Evolutionary conservation across 2,888 invertebrate species (phyloP).

Genomic region (Cistogaster globosa): DNA sequence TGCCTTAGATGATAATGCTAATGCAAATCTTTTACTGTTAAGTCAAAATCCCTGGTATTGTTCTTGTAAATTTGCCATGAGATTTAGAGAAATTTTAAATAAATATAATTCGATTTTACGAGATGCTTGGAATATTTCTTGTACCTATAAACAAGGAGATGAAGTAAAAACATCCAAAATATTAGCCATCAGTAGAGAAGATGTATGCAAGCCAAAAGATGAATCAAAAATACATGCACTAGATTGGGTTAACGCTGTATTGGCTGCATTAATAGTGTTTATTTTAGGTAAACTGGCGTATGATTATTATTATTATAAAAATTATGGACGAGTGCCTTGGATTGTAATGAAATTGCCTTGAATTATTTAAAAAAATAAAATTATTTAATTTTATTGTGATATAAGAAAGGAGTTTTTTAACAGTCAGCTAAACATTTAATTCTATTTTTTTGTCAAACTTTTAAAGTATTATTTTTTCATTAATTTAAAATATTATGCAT

Average conservation of each 20-base stretch:
- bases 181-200: slow-evolving; percentile 87
- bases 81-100: slow-evolving; percentile 88
- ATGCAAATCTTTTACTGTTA: slow-evolving; percentile 87
- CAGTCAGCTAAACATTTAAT: not conserved
- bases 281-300: slow-evolving; percentile 90
- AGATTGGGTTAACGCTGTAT: slow-evolving; percentile 88
- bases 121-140: slow-evolving; percentile 88
- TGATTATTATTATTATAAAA: slow-evolving; percentile 92
- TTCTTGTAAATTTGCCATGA: slow-evolving; percentile 91
- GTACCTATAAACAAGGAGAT: slow-evolving; percentile 85
- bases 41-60: slow-evolving; percentile 93
- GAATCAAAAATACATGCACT: slow-evolving; percentile 86
- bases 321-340: slow-evolving; percentile 92
- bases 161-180: slow-evolving; percentile 85
- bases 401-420: not conserved
- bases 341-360: slow-evolving; percentile 90
- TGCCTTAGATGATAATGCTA: slow-evolving; percentile 88
- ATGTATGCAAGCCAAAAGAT: slow-evolving; percentile 86
- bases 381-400: slow-evolving; percentile 36
- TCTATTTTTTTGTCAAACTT: not conserved
- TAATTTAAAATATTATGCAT: slow-evolving; percentile 32
- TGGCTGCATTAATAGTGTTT: slow-evolving; percentile 88
- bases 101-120: slow-evolving; percentile 88
- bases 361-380: slow-evolving; percentile 51
- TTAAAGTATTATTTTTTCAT: slow-evolving; percentile 25